phyloP scores from a whole-genome alignment of 2,888 invertebrate species.

The Cataglyphis cursor region DNA sequence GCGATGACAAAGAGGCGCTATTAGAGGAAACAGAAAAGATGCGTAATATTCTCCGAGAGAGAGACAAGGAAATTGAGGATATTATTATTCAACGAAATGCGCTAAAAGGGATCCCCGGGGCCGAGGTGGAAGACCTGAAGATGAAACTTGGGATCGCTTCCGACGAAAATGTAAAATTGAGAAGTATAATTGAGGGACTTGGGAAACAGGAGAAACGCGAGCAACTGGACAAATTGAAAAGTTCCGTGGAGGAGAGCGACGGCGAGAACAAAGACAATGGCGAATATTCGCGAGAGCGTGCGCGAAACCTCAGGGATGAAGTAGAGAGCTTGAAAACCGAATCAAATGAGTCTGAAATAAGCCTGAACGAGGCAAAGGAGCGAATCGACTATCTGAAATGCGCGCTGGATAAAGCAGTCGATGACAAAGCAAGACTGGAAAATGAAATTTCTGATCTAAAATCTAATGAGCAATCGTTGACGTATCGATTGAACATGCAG shows the following conservation, averaged over 20 bases:
- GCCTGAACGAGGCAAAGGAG: slow-evolving; percentile 54
- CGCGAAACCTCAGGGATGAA: slow-evolving; percentile 43
- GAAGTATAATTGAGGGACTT: slow-evolving; percentile 40
- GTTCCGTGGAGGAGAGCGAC: background rate
- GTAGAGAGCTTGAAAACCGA: slow-evolving; percentile 47
- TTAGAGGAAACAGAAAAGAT: slow-evolving; percentile 62
- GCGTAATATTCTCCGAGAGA: slow-evolving; percentile 58
- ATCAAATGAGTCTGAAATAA: slow-evolving; percentile 52
- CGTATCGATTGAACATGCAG: slow-evolving; percentile 61
- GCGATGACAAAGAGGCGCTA: slow-evolving; percentile 60
- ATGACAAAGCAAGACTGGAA: slow-evolving; percentile 57
- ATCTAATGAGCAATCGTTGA: slow-evolving; percentile 64
- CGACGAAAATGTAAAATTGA: slow-evolving; percentile 58
- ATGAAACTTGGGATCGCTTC: slow-evolving; percentile 37
- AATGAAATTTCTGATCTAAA: slow-evolving; percentile 57
- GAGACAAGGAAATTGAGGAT: slow-evolving; percentile 62
- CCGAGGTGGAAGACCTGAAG: slow-evolving; percentile 33
- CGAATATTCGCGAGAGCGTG: background rate
- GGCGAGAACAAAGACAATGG: background rate
- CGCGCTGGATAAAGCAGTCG: slow-evolving; percentile 34
- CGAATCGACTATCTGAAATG: slow-evolving; percentile 48
- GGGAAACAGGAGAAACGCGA: background rate
- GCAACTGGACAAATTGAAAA: slow-evolving; percentile 33
- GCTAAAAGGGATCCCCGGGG: slow-evolving; percentile 16
- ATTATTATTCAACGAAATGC: slow-evolving; percentile 57